Conservation (phyloP, 2,888 invertebrate species). For the Drosophila niveifrons region DNA sequence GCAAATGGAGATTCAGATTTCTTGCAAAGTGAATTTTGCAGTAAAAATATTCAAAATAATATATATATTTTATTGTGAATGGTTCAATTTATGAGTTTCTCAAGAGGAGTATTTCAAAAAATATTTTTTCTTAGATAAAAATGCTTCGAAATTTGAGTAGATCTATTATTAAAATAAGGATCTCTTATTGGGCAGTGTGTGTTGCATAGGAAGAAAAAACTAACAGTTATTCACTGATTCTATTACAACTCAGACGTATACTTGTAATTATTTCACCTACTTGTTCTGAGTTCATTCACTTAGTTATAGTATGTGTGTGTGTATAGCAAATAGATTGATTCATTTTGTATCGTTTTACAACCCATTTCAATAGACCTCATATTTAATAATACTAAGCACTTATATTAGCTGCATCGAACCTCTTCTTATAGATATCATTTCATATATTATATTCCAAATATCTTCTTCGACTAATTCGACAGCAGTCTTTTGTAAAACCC, state of each 20-base stretch:
- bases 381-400: constrained; percentile 8
- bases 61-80: constrained; percentile 11
- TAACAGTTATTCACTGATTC: constrained; percentile 17
- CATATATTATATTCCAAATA: constrained; percentile 22
- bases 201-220: constrained; percentile 6
- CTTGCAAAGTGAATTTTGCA: not conserved
- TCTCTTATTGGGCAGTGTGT: constrained; percentile 46
- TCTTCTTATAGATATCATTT: constrained; percentile 21
- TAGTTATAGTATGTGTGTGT: not conserved
- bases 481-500: constrained; percentile 41
- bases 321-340: constrained; percentile 15
- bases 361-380: constrained; percentile 26
- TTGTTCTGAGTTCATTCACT: constrained; percentile 30
- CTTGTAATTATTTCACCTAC: constrained; percentile 45
- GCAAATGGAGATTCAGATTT: constrained; percentile 63
- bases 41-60: not conserved
- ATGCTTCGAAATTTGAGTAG: constrained; percentile 34
- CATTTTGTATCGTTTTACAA: constrained; percentile 32
- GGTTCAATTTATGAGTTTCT: constrained; percentile 10
- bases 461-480: constrained; percentile 53
- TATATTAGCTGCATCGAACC: constrained; percentile 13
- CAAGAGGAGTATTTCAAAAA: constrained; percentile 43
- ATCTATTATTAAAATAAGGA: constrained; percentile 26
- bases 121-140: constrained; percentile 36
- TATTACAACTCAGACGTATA: constrained; percentile 24